Evolutionary conservation across 2,113 vertebrate species (phyloP), one percentile per base, ranked within the genome.

Genomic region (Cyphomyrus plagiostoma): DNA sequence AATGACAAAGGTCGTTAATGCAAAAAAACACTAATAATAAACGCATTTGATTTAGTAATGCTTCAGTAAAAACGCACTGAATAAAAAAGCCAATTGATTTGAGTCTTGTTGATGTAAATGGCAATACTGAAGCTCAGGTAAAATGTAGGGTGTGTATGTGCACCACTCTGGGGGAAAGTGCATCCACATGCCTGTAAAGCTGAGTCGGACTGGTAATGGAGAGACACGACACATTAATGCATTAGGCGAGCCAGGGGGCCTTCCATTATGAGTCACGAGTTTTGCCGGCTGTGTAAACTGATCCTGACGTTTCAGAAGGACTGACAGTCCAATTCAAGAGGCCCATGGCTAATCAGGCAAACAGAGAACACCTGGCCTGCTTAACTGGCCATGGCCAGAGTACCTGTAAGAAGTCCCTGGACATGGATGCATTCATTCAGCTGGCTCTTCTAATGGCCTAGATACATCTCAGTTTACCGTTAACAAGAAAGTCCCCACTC

Each of bases 361-460:
- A 89, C 49, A 83, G 42, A 89, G 49, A 26, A 48, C 48, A 89
- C 26, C 74, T 89, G 88, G 49, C 80, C 74, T 83, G 39, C 17
- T 89, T 21, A 45, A 35, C 77, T 89, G 88, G 49, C 13, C 49
- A 62, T 7, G 39, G 19, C 39, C 39, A 19, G 21, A 88, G 21
- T 15, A 9, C 87, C 35, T 88, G 87, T 13, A 53, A 56, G 45
- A 52, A 26, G 21, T 39, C 17, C 15, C 50, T 30, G 50, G 15
- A 23, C n/a, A 19, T 35, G 50, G 19, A 56, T 66, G 35, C 42
- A 46, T 66, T 62, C 39, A 8, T 21, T 62, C 30, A 9, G 8
- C 30, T 66, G 21, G 17, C 19, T 35, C 45, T 52, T n/a, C 86
- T 88, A 58, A 88, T 58, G 30, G 35, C 30, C 86, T 23, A 52